phyloP scores from a whole-genome alignment of 1,140 invertebrate species.

The Lasioglossum albipes region DNA sequence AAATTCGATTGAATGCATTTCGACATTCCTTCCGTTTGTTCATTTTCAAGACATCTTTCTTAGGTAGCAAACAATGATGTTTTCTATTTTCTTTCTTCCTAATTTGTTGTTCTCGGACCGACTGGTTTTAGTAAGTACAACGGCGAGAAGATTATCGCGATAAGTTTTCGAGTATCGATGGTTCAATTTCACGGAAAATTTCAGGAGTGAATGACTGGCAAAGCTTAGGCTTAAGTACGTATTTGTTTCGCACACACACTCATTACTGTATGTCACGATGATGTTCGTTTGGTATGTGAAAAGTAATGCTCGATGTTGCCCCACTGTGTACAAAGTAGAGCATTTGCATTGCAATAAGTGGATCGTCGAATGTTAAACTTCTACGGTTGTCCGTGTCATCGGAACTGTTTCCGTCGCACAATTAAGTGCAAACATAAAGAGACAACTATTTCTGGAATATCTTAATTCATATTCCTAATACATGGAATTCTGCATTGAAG shows the following conservation, averaged over 20 bases:
- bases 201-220: constrained; percentile 73
- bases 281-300: not conserved
- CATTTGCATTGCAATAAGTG: not conserved
- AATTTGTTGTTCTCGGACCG: too few species aligned
- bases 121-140: too few species aligned
- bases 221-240: constrained; percentile 77
- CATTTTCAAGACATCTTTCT: too few species aligned
- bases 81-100: too few species aligned
- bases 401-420: not conserved
- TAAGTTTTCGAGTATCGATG: not conserved
- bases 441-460: not conserved
- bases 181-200: constrained; percentile 5
- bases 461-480: too few species aligned
- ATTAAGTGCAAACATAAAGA: constrained; percentile 33
- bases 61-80: too few species aligned
- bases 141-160: not conserved
- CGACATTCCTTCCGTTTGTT: too few species aligned
- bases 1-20: too few species aligned
- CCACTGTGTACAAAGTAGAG: not conserved
- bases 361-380: constrained; percentile 17
- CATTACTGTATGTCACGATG: constrained; percentile 13
- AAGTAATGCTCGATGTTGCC: not conserved
- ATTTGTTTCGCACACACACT: constrained; percentile 75
- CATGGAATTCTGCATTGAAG: too few species aligned
- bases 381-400: not conserved